Evolutionary conservation across 2,888 invertebrate species (phyloP), one percentile per base, ranked within the genome.

Genomic region (Strigamia transsilvanica): DNA sequence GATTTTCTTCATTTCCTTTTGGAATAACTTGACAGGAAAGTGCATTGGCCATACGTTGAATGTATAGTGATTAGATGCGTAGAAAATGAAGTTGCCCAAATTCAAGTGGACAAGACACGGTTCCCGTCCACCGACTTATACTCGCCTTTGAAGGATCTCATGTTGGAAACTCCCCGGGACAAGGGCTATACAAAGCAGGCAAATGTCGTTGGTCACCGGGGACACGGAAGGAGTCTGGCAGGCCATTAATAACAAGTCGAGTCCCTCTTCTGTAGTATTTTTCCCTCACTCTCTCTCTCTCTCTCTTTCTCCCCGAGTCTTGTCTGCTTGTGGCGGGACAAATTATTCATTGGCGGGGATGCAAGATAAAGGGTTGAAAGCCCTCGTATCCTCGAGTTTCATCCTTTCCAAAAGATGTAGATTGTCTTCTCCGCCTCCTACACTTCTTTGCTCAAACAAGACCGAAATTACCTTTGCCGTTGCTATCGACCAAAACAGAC

Each of bases 341-440:
- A 66, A 66, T 66, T 66, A 66, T 66, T 66, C 61, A 66, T 66
- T 66, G 61, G 61, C 61, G 61, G 61, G 61, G 61, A 66, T 66
- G 61, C 61, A 66, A 66, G 61, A 66, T 66, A 66, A 66, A 66
- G 61, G 61, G 61, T 66, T 66, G 61, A 66, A 66, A 66, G 61
- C 61, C 61, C 61, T 66, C 12, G 61, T 18, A 66, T 66, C 61
- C 61, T 66, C 61, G 61, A 66, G 61, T 66, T 66, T 66, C 61
- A 66, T 66, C 23, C 61, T 23, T 46, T 46, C 12, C 9, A 46
- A 46, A 46, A 46, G 46, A 46, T 46, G 46, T 46, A 46, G 46
- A 46, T 46, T 66, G 23, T 66, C 61, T 23, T 66, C 61, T 66
- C 7, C 21, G 3, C 18, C 61, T 66, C 18, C 61, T 66, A 27